Conservation (phyloP, 2,888 invertebrate species). For the Eurytoma adleriae region DNA sequence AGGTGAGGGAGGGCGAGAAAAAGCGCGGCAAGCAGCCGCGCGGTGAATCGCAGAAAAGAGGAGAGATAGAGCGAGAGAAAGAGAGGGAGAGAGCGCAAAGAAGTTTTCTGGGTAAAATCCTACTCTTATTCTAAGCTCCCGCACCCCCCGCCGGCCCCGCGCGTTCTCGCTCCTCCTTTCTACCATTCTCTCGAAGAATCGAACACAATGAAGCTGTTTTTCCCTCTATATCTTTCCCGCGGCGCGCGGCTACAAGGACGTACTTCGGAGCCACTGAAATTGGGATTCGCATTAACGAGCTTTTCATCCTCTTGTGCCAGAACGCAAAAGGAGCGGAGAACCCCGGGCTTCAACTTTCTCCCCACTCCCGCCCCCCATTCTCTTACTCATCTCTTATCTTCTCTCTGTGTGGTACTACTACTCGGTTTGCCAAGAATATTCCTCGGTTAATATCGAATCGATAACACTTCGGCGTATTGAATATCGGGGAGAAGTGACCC, state of each 20-base stretch:
- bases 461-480: conserved; percentile 47
- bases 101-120: conserved; percentile 60
- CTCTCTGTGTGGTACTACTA: neutral
- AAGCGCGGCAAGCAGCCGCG: neutral
- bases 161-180: conserved; percentile 31
- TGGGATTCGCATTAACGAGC: conserved; percentile 69
- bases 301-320: conserved; percentile 60
- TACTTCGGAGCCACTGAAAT: conserved; percentile 18
- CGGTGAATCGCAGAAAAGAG: conserved; percentile 42
- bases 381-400: neutral
- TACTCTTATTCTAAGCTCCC: conserved; percentile 60
- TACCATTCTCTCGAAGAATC: conserved; percentile 54
- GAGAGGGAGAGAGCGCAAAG: conserved; percentile 32
- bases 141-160: too few relatives aligned
- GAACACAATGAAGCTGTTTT: conserved; percentile 49
- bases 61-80: conserved; percentile 7
- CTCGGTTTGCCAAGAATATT: conserved; percentile 16
- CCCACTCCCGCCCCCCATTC: neutral
- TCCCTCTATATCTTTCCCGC: conserved; percentile 11
- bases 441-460: conserved; percentile 47
- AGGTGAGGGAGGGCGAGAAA: neutral
- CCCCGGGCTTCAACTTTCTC: neutral
- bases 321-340: conserved; percentile 28
- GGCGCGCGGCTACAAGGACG: conserved; percentile 24
- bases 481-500: conserved; percentile 28